phyloP scores from a whole-genome alignment of 2,113 vertebrate species.

The Manacus vitellinus region DNA sequence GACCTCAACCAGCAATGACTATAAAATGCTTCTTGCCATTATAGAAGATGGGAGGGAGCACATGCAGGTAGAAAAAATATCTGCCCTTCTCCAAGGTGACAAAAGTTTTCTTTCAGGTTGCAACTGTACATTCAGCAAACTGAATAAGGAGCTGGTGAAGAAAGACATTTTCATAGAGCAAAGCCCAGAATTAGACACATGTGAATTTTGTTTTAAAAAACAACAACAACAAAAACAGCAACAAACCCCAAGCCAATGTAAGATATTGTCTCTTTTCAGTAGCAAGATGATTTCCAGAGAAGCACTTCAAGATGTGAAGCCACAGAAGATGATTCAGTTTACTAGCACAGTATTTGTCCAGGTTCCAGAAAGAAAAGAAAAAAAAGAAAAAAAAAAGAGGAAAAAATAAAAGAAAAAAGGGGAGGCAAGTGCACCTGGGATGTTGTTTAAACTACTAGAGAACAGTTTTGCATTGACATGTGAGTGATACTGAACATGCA shows the following conservation, averaged over 20 bases:
- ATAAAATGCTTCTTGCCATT: neutral
- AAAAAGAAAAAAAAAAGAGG: rapidly evolving
- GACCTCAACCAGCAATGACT: neutral
- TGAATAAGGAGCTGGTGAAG: neutral
- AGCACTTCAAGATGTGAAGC: neutral
- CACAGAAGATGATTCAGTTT: neutral
- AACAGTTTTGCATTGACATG: neutral
- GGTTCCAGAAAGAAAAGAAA: neutral
- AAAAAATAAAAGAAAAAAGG: rapidly evolving
- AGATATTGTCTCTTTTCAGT: neutral
- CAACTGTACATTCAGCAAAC: neutral
- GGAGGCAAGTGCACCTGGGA: too few relatives aligned
- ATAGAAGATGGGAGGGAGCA: neutral
- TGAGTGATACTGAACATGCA: neutral
- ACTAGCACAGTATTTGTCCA: neutral
- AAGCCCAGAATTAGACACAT: neutral
- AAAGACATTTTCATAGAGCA: neutral
- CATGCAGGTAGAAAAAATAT: neutral
- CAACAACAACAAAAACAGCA: neutral
- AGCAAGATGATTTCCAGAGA: neutral
- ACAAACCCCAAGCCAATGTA: neutral
- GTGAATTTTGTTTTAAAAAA: neutral
- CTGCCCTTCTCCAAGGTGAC: neutral
- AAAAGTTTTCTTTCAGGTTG: neutral
- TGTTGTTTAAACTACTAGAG: neutral